A percentile compares a stretch with the other conserved stretches of the same genome.
These are phyloP conservation scores for Sinocyclocheilus maitianheensis DNA, from an alignment of 2,113 vertebrate species.

Conservation along the genomic window DNA sequence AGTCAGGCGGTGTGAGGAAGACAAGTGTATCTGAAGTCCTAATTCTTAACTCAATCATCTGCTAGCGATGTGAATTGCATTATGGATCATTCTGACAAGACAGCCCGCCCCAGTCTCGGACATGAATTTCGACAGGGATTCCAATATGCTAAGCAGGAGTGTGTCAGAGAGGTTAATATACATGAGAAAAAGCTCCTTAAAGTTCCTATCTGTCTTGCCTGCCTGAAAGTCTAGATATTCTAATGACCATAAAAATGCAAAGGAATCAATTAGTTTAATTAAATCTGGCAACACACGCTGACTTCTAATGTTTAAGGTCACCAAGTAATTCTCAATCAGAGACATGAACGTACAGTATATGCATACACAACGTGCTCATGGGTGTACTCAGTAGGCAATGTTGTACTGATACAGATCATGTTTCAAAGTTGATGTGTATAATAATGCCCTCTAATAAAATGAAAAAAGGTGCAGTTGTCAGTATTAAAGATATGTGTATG, in stretches of 20 bases:
- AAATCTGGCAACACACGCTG: constrained; percentile 81
- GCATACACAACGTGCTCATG: not conserved
- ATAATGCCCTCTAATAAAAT: not conserved
- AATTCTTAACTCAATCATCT: constrained; percentile 70
- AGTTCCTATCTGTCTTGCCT: constrained; percentile 77
- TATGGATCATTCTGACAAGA: constrained; percentile 73
- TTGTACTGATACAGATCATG: not conserved
- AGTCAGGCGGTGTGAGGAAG: constrained; percentile 63
- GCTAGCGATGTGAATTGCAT: constrained; percentile 63
- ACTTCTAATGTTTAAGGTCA: constrained; percentile 78
- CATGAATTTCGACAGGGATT: constrained; percentile 67
- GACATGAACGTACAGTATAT: constrained; percentile 19
- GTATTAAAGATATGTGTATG: not conserved
- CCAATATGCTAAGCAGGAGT: constrained; percentile 76
- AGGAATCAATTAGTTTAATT: constrained; percentile 92
- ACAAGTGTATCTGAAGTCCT: constrained; percentile 64
- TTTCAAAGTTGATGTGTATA: not conserved
- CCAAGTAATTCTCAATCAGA: constrained; percentile 28
- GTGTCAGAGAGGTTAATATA: constrained; percentile 83
- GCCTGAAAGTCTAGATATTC: constrained; percentile 80
- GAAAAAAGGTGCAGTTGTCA: not conserved
- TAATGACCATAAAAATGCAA: constrained; percentile 88
- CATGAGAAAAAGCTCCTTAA: constrained; percentile 80
- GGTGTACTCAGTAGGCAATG: not conserved
- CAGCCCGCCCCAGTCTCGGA: constrained; percentile 64